These are phyloP conservation scores for Drosophila pachea DNA, from an alignment of 1,140 invertebrate species.

Conservation along the genomic window DNA sequence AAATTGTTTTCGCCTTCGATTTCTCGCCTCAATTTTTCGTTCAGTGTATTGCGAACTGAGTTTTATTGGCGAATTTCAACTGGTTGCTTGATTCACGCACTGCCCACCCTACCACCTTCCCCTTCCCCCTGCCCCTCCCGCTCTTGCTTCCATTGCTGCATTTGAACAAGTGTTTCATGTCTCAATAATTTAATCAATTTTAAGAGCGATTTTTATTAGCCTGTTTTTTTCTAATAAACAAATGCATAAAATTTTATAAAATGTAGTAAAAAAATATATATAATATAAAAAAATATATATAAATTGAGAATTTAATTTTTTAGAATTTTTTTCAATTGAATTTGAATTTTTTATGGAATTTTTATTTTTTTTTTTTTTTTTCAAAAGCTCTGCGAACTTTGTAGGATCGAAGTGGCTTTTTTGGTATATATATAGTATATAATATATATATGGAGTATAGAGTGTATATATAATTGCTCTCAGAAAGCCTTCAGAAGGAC, in stretches of 20 bases:
- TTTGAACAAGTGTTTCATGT: slow-evolving; percentile 11
- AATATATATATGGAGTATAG: too few relatives aligned
- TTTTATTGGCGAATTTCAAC: slow-evolving; percentile 34
- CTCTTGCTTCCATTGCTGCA: background rate
- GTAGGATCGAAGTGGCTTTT: too few relatives aligned
- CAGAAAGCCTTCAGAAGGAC: too few relatives aligned
- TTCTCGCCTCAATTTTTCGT: slow-evolving; percentile 4
- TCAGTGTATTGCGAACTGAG: slow-evolving; percentile 3
- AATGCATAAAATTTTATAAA: background rate
- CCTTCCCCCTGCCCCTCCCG: background rate
- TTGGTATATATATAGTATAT: too few relatives aligned
- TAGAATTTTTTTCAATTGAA: too few relatives aligned
- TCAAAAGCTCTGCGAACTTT: too few relatives aligned
- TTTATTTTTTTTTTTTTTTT: too few relatives aligned
- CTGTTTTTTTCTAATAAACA: background rate
- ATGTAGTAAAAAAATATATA: background rate
- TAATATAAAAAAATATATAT: background rate
- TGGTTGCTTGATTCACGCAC: slow-evolving; percentile 13
- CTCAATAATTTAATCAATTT: slow-evolving; percentile 15
- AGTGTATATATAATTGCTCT: too few relatives aligned
- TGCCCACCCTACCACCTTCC: background rate
- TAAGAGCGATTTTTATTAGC: slow-evolving; percentile 12
- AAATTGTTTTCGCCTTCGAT: slow-evolving; percentile 1
- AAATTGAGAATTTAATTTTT: too few relatives aligned
- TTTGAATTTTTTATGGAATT: too few relatives aligned